Evolutionary conservation across 2,888 invertebrate genomes (phyloP).

Genomic region (Sceliomorpha sp.): DNA sequence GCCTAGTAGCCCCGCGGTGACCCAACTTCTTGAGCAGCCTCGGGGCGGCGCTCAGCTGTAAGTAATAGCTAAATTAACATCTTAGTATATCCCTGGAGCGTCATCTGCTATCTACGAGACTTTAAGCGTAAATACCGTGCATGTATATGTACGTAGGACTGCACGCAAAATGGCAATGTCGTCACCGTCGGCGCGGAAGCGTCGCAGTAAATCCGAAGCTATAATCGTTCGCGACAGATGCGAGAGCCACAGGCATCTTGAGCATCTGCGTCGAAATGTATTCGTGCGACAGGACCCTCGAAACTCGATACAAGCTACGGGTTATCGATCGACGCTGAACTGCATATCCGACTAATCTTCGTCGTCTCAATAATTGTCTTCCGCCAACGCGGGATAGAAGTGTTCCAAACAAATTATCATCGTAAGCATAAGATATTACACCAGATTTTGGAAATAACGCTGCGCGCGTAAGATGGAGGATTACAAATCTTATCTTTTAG

Average conservation of each 20-base stretch:
- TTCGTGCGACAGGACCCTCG: constrained; percentile 12
- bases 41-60: constrained; percentile 66
- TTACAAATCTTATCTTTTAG: too few species aligned
- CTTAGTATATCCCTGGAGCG: constrained; percentile 75
- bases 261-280: constrained; percentile 34
- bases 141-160: constrained; percentile 27
- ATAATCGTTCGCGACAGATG: constrained; percentile 58
- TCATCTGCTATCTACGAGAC: constrained; percentile 75
- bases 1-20: constrained; percentile 43
- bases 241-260: constrained; percentile 37
- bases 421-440: too few species aligned
- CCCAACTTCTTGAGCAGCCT: constrained; percentile 63
- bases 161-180: constrained; percentile 52
- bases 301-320: constrained; percentile 8
- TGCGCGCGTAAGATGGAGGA: too few species aligned
- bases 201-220: constrained; percentile 45
- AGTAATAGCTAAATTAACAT: constrained; percentile 79
- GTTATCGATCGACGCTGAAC: constrained; percentile 7
- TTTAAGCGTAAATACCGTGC: constrained; percentile 53
- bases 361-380: background rate
- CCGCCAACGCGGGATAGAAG: background rate
- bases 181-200: constrained; percentile 31
- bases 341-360: background rate
- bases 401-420: background rate
- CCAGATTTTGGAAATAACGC: too few species aligned